Evolutionary conservation across 2,113 vertebrate genomes (phyloP).

Genomic region (Chlorodrepanis virens): DNA sequence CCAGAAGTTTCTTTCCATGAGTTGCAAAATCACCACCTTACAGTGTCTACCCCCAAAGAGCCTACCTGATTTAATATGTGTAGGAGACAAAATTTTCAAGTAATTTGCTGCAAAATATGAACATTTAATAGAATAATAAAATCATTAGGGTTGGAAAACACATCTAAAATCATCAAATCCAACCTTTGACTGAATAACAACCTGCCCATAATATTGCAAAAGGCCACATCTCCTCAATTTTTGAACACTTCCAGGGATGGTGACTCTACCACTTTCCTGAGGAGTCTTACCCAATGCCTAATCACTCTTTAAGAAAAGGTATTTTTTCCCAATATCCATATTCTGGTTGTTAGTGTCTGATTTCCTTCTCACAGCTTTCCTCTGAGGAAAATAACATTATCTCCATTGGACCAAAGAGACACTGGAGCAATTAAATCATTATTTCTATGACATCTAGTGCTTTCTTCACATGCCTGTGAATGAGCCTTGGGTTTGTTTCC

Average conservation of each 20-base stretch:
- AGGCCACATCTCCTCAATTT: not conserved
- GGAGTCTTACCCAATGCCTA: not conserved
- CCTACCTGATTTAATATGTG: not conserved
- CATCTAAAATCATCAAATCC: not conserved
- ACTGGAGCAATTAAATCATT: not conserved
- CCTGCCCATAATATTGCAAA: not conserved
- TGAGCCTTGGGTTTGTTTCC: not conserved
- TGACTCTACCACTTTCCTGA: not conserved
- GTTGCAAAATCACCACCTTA: not conserved
- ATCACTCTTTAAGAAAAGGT: not conserved
- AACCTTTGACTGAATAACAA: not conserved
- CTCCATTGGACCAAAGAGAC: rapidly evolving
- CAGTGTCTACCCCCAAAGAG: not conserved
- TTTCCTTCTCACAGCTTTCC: not conserved
- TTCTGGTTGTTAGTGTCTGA: not conserved
- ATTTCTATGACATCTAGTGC: not conserved
- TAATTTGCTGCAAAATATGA: not conserved
- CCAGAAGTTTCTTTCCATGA: not conserved
- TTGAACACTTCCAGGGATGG: not conserved
- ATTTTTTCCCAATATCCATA: not conserved
- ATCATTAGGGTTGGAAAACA: not conserved
- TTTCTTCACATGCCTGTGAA: not conserved
- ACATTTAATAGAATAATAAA: not conserved
- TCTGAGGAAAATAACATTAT: not conserved
- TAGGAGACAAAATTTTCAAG: not conserved